These are phyloP conservation scores for Heliconius erato DNA, from an alignment of 2,888 invertebrate species.

Conservation along the genomic window DNA sequence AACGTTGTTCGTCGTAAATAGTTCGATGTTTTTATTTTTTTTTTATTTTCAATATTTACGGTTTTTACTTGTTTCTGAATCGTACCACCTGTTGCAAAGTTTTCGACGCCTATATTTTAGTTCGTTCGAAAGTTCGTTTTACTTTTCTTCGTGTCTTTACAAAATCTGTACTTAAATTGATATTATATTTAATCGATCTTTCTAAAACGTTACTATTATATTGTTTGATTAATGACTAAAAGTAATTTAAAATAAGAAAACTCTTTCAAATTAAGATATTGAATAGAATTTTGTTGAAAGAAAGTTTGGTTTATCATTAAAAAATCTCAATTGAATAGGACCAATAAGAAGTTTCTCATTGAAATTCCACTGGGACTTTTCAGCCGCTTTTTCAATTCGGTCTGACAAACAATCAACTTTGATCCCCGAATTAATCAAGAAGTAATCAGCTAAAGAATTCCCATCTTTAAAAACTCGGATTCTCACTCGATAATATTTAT, in stretches of 20 bases:
- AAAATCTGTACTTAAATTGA: too few species aligned
- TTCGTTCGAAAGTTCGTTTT: too few species aligned
- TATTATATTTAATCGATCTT: too few species aligned
- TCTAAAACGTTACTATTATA: too few species aligned
- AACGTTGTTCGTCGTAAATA: constrained; percentile 48
- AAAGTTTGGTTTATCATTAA: neutral
- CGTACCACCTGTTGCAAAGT: constrained; percentile 24
- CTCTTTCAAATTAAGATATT: too few species aligned
- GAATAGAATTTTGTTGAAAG: neutral
- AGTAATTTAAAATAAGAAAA: neutral
- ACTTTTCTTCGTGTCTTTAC: too few species aligned
- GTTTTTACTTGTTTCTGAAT: constrained; percentile 14
- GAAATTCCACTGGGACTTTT: constrained; percentile 39
- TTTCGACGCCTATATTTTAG: neutral
- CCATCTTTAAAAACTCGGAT: constrained; percentile 7
- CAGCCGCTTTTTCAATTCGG: constrained; percentile 39
- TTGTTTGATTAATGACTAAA: neutral
- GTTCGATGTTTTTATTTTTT: constrained; percentile 4
- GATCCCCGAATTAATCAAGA: constrained; percentile 43
- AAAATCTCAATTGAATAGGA: constrained; percentile 12
- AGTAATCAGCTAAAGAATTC: constrained; percentile 40
- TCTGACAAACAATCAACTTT: constrained; percentile 44
- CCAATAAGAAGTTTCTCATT: constrained; percentile 37
- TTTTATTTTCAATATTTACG: constrained; percentile 13
- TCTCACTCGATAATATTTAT: constrained; percentile 19